phyloP scores from a whole-genome alignment of 2,888 invertebrate genomes.

The Standfussiana lucernea region DNA sequence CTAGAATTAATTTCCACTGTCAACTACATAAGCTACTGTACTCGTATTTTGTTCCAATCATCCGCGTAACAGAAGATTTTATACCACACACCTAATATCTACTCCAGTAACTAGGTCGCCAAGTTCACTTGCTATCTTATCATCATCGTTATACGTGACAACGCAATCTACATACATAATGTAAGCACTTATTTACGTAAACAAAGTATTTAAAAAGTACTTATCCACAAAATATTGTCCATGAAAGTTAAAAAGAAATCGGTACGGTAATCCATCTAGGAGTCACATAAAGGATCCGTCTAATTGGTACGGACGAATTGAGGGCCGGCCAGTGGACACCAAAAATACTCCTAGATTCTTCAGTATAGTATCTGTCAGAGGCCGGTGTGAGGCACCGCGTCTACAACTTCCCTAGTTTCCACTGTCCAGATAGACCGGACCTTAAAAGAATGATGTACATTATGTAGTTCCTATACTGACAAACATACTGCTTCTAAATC shows the following conservation, averaged over 20 bases:
- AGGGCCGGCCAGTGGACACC: neutral
- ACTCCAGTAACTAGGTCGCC: conserved; percentile 70
- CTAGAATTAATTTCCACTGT: neutral
- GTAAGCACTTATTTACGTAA: conserved; percentile 13
- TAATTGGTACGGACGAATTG: neutral
- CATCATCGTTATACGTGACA: conserved; percentile 67
- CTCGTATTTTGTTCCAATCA: neutral
- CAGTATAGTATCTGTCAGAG: neutral
- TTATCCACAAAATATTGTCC: conserved; percentile 7
- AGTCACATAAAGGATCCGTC: neutral
- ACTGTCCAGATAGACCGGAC: neutral
- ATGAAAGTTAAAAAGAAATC: no score
- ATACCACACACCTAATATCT: conserved; percentile 54
- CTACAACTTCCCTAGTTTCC: neutral
- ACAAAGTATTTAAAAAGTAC: conserved; percentile 21
- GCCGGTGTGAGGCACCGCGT: neutral
- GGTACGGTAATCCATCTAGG: no score
- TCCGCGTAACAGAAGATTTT: conserved; percentile 6
- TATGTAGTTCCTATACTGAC: neutral
- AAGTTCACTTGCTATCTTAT: conserved; percentile 69
- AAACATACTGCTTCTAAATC: conserved; percentile 1
- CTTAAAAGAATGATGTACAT: neutral
- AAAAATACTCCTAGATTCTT: neutral
- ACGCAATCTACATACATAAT: conserved; percentile 57
- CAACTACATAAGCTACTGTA: neutral